phyloP scores from a whole-genome alignment of 2,797 vertebrate species.

The Onychomys arenicola region DNA sequence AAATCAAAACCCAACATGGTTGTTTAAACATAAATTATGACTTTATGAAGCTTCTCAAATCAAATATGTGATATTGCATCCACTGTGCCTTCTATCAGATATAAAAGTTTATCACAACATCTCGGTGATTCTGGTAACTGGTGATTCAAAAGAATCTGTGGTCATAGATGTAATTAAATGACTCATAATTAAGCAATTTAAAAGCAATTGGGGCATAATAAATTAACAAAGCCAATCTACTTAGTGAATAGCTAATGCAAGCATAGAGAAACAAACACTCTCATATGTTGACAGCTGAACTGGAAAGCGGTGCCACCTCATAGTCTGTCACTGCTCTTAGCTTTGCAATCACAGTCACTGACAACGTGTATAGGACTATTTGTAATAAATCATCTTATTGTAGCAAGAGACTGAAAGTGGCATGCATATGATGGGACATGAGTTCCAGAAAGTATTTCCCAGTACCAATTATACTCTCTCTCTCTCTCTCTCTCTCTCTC shows the following conservation, averaged over 20 bases:
- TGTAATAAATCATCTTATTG: neutral
- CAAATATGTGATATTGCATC: neutral
- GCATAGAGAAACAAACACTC: neutral
- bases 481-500: too few relatives aligned
- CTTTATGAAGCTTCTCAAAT: neutral
- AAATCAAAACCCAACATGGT: neutral
- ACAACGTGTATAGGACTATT: neutral
- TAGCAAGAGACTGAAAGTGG: constrained; percentile 4
- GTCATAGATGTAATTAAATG: constrained; percentile 26
- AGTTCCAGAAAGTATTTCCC: neutral
- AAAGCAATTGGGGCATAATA: constrained; percentile 9
- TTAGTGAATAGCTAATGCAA: constrained; percentile 49
- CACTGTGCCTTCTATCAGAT: neutral
- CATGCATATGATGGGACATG: neutral
- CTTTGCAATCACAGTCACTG: neutral
- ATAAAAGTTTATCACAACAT: constrained; percentile 9
- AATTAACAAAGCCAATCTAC: constrained; percentile 24
- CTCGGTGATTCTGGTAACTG: constrained; percentile 34
- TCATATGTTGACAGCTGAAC: neutral
- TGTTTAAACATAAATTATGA: neutral
- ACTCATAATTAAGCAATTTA: constrained; percentile 47
- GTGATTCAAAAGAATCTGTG: neutral
- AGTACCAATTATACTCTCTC: neutral
- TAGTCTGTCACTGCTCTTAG: neutral
- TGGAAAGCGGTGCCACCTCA: neutral